Conservation (phyloP, 2,797 vertebrate genomes). For the Sitta carolinensis region DNA sequence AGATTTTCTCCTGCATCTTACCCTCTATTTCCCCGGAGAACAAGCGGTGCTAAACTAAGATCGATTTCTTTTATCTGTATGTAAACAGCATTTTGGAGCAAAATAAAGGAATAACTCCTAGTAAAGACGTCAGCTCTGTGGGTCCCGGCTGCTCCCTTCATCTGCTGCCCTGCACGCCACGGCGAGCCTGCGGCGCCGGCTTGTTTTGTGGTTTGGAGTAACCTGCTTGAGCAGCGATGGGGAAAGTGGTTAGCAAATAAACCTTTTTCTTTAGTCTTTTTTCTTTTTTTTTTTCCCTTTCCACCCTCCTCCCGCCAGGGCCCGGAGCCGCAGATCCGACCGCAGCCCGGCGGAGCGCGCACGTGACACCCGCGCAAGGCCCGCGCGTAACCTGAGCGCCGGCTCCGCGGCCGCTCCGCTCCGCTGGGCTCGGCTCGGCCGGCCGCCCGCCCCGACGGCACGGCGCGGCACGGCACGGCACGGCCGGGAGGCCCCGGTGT, state of each 20-base stretch:
- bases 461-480: too few relatives aligned
- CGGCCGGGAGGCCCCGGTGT: neutral
- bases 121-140: conserved; percentile 37
- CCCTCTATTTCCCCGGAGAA: conserved; percentile 13
- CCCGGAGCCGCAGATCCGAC: neutral
- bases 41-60: conserved; percentile 20
- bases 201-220: conserved; percentile 52
- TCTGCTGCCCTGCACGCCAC: neutral
- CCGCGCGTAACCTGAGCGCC: neutral
- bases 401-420: too few relatives aligned
- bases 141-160: conserved; percentile 25
- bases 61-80: conserved; percentile 38
- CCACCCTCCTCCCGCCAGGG: neutral
- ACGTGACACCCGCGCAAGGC: conserved; percentile 8
- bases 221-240: conserved; percentile 3
- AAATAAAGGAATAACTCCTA: conserved; percentile 59
- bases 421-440: too few relatives aligned
- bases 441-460: too few relatives aligned
- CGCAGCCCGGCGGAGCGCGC: neutral
- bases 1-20: neutral
- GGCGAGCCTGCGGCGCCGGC: neutral
- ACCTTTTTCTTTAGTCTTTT: neutral
- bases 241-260: conserved; percentile 48
- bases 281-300: rapidly evolving
- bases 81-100: conserved; percentile 46